Evolutionary conservation across 2,797 vertebrate species (phyloP), one percentile per base, ranked within the genome.

Genomic region (Macrochelys suwanniensis): DNA sequence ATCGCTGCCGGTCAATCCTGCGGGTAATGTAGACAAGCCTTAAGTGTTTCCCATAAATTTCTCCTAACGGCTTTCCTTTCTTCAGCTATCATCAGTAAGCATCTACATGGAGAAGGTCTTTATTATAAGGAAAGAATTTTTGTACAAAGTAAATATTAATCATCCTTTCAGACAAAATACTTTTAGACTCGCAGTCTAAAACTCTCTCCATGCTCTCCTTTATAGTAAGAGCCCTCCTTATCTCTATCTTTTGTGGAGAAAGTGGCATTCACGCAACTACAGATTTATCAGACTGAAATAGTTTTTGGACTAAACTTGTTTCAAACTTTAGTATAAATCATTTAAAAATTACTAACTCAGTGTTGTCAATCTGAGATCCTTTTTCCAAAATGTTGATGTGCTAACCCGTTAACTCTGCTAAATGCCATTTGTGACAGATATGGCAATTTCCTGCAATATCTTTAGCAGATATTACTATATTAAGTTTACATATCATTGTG

Each of bases 191-290:
- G 37, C 51, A 50, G 2, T 59, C 11, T 9, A 87, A 42, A 25
- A 13, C 26, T 77, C 42, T 42, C 57, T 59, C 28, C 53, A n/a
- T 42, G 5, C 59, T 0, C 1, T 76, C 59, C 53, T 78, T 47
- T 10, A 47, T 11, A 61, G 4, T 26, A 12, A 0, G 1, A 76
- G 11, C 57, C n/a, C 6, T 68, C 2, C 2, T 76, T 79, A 51
- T 1, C 10, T 31, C 23, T 59, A 68, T 78, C 4, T 57, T 71
- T 54, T 84, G 26, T 31, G 37, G 3, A 26, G 37, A 84, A 87
- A 81, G 16, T 16, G 80, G 10, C 6, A 84, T 87, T 81, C n/a
- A 82, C 71, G 2, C 6, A 45, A n/a, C 56, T 78, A 61, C 65
- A 59, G 31, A 59, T 50, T 25, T 61, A 53, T 57, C 5, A 33